Evolutionary conservation across 2,113 vertebrate species (phyloP), one percentile per base, ranked within the genome.

Genomic region (Acanthochromis polyacanthus): DNA sequence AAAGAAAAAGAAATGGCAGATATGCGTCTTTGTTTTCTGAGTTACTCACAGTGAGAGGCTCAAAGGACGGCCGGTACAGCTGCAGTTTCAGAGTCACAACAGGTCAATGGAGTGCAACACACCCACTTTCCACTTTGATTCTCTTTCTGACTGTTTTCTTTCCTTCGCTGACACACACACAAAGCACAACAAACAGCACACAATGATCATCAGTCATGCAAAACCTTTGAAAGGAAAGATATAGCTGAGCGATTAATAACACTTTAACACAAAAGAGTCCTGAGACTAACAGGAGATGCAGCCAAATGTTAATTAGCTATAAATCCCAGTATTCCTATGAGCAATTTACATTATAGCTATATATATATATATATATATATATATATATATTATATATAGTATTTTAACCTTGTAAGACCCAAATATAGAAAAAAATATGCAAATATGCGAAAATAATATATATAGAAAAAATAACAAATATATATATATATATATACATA

Each of bases 11-110:
- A 40, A 48, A 74, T 36, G 50, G 65, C 16, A 45, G 48, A 63
- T 55, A 71, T 71, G 22, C 38, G 28, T 66, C 45, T 38, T 38
- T 80, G 73, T 67, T 62, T 48, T 50, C 55, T 51, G 4, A 75
- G 36, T 77, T 64, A 83, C 48, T 62, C 63, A 58, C 23, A 80
- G 67, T 40, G 63, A 81, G 71, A 69, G n/a, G 25, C 59, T 62
- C 52, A 78, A 84, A 81, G 66, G 70, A 63, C 64, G 70, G 2
- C 1, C 65, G 72, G 59, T 82, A 65, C 79, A 91, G 73, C 66
- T 72, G 57, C 55, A 58, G 61, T 65, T 78, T 70, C 76, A 59
- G 73, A 64, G 30, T 61, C 64, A 69, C 62, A 64, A 58, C 38
- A 78, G 68, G 48, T 65, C 52, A 68, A 71, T 15, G 53, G 40